Evolutionary conservation across 2,888 invertebrate species (phyloP), one percentile per base, ranked within the genome.

Genomic region (Coronaproctus castanopsis): DNA sequence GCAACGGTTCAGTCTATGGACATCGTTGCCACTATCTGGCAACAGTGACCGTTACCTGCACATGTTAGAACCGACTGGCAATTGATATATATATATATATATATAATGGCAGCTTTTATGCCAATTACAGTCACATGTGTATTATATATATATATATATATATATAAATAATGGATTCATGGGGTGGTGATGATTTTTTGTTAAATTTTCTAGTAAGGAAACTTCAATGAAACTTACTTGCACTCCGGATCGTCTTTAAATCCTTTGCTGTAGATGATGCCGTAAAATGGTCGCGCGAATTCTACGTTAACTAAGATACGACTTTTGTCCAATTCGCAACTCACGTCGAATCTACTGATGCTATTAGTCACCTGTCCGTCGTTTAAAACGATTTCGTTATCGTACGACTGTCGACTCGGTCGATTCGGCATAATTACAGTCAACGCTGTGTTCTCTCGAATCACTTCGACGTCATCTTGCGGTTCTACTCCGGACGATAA

Each of bases 261-360:
- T 18, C 82, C 82, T 68, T 83, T 82, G 68, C 82, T 83, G 74
- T 82, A 83, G 60, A 83, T 78, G 36, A 83, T 75, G 18, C 83
- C 83, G 65, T 80, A 77, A 66, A 79, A 83, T 0, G 78, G 74
- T 62, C 78, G 77, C 8, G 77, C 72, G 67, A 83, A 83, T 54
- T 81, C 78, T 1, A 83, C 75, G 1, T 76, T 77, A 0, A 83
- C 81, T 21, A 56, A 49, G 48, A 63, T 63, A 21, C 55, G 50
- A 10, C 52, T 56, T 19, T 50, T 23, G 5, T 59, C 48, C 22
- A 59, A 22, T 20, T 59, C 55, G 59, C 59, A 59, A n/a, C 55
- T 56, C n/a, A 59, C 59, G 23, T 59, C 59, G 18, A 59, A 21
- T 55, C 24, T 24, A 48, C 51, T 51, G 10, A 59, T 49, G n/a